Conservation (phyloP, 1,140 invertebrate genomes). For the Platorchestia sp. region DNA sequence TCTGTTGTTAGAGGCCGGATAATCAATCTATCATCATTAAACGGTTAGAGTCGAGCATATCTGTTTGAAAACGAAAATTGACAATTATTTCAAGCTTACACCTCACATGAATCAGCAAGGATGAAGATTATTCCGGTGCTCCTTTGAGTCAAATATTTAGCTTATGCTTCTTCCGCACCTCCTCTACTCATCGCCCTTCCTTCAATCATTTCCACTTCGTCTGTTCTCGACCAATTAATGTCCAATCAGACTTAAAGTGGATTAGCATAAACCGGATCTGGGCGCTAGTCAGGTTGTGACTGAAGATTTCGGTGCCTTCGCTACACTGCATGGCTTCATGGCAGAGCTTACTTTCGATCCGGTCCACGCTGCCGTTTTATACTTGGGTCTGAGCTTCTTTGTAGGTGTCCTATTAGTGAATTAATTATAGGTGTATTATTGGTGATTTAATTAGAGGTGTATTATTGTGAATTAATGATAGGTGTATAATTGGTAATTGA, state of each 20-base stretch:
- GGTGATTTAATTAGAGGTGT: no score
- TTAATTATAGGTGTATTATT: no score
- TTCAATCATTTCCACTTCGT: not conserved
- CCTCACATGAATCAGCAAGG: not conserved
- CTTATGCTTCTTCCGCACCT: not conserved
- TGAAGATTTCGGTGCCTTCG: conserved; percentile 16
- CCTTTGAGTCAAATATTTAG: not conserved
- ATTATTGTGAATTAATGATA: no score
- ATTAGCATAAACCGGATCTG: conserved; percentile 41
- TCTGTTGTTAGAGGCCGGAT: no score
- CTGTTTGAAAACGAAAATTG: no score
- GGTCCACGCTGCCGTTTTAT: not conserved
- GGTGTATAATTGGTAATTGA: no score
- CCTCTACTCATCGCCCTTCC: not conserved
- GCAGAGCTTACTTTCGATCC: not conserved
- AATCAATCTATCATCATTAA: no score
- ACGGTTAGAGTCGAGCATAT: no score
- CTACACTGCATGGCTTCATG: not conserved
- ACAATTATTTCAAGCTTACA: not conserved
- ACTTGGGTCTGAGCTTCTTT: not conserved
- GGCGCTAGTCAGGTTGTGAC: not conserved
- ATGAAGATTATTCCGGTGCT: not conserved
- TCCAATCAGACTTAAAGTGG: conserved; percentile 49
- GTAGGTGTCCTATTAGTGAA: no score
- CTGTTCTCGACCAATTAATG: conserved; percentile 36